A percentile compares a stretch with the other conserved stretches of the same genome.
These are phyloP conservation scores for Lichenostomus cassidix DNA, from an alignment of 2,113 vertebrate genomes.

Conservation along the genomic window DNA sequence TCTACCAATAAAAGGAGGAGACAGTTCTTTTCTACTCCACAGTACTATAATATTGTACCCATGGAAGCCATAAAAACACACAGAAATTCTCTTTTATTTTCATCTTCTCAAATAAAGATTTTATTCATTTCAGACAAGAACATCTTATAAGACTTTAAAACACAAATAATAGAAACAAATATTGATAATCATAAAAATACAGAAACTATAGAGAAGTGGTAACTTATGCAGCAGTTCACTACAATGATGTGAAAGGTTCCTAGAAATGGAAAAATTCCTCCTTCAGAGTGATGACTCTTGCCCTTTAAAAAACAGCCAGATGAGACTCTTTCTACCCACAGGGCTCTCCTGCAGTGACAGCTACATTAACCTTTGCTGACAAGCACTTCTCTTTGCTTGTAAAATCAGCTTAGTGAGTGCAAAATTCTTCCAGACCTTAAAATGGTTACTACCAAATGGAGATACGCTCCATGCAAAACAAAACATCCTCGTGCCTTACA, in stretches of 20 bases:
- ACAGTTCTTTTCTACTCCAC: neutral
- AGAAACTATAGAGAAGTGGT: neutral
- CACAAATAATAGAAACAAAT: neutral
- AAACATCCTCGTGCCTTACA: neutral
- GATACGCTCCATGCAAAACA: neutral
- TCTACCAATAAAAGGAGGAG: neutral
- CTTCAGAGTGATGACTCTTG: slow-evolving; percentile 41
- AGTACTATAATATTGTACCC: neutral
- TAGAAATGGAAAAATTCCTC: slow-evolving; percentile 33
- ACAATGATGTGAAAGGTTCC: neutral
- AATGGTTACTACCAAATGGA: slow-evolving; percentile 29
- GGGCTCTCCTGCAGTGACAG: slow-evolving; percentile 64
- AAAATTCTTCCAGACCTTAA: slow-evolving; percentile 56
- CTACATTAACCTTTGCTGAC: slow-evolving; percentile 67
- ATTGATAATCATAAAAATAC: neutral
- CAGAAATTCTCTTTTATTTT: neutral
- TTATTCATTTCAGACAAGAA: neutral
- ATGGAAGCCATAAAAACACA: neutral
- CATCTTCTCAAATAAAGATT: neutral
- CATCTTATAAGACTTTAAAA: neutral
- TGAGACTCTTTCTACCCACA: slow-evolving; percentile 51
- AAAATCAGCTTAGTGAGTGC: slow-evolving; percentile 62
- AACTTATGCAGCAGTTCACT: neutral
- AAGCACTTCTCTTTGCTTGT: slow-evolving; percentile 61
- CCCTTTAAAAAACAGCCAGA: slow-evolving; percentile 67